Evolutionary conservation across 2,113 vertebrate genomes (phyloP), one percentile per base, ranked within the genome.

Genomic region (Vulpes lagopus): DNA sequence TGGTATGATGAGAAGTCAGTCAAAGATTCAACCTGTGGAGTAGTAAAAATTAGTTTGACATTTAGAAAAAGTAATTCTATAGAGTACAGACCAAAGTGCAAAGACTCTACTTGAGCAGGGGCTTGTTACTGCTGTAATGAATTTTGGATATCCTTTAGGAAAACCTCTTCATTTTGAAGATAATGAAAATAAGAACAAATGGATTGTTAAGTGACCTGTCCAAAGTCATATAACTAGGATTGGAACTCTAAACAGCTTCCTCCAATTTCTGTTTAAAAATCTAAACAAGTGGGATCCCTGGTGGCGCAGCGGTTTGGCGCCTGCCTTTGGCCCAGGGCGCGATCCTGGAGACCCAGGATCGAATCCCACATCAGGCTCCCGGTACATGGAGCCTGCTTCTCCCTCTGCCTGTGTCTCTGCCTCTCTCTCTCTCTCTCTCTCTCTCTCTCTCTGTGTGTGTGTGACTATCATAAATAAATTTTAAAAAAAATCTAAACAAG

Each of bases 31-130:
- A 94, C 80, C 55, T 64, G 9, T 69, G 69, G 17, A 94, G 27
- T n/a, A 64, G 79, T 88, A 90, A 95, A 78, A 92, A 97, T 76
- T 84, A 84, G 80, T 71, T 69, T 96, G 80, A 80, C 53, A 79
- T 92, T 97, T 86, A 85, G 73, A 83, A 80, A 92, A 67, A 95
- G 79, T 8, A 78, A 80, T 43, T 32, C 32, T 59, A 85, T 9
- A 57, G 11, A 53, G 1, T 92, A 80, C 87, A 86, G 17, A 71
- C 49, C 81, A 55, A 95, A 89, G 32, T 51, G 1, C 49, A 96
- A 30, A 84, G 27, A 57, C 12, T 25, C 35, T 35, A 78, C 62
- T 35, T 80, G n/a, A 81, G 23, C 30, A 16, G 16, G 3, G 9
- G 81, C 49, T 93, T 96, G 43, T 51, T 91, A 71, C 1, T 30